Evolutionary conservation across 1,140 invertebrate genomes (phyloP), one percentile per base, ranked within the genome.

Genomic region (Hyles vespertilio): DNA sequence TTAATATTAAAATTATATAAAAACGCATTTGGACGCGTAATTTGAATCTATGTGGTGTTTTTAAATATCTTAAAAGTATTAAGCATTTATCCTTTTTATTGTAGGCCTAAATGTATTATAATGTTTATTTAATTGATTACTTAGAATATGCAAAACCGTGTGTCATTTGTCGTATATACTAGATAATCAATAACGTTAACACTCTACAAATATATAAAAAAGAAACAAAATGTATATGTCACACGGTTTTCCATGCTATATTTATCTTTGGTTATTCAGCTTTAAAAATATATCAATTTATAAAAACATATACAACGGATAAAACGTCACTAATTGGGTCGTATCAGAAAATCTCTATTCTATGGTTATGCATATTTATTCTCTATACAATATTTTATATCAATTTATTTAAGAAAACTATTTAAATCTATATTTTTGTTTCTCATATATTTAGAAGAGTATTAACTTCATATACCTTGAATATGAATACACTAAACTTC

Each of bases 31-130:
- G 56, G 72, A 76, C 74, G 76, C 74, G 76, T 59, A 61, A 67
- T 69, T 75, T 69, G 69, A 74, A 80, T 77, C 70, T 78, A 55
- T 65, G 74, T 74, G 71, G 70, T 73, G 69, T 77, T 77, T 67
- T 22, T 66, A 55, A 48, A 54, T 57, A 58, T 33, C 22, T 56
- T 52, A 32, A 59, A 58, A 45, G 50, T 36, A 58, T 46, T 9
- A 22, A 12, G 44, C 48, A 52, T 10, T 53, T 58, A 58, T 50
- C 51, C 11, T 36, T 44, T 40, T 50, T 10, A 53, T 46, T 49
- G 22, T 62, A 36, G 51, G 36, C 52, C 40, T 53, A 47, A 36
- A 11, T 44, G 43, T 45, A 33, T 63, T 61, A 22, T 22, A 22
- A 40, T 40, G 36, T 40, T 40, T 40, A 40, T 40, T 8, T 40